Evolutionary conservation across 2,113 vertebrate genomes (phyloP), one percentile per base, ranked within the genome.

Genomic region (Oenanthe oenanthe): DNA sequence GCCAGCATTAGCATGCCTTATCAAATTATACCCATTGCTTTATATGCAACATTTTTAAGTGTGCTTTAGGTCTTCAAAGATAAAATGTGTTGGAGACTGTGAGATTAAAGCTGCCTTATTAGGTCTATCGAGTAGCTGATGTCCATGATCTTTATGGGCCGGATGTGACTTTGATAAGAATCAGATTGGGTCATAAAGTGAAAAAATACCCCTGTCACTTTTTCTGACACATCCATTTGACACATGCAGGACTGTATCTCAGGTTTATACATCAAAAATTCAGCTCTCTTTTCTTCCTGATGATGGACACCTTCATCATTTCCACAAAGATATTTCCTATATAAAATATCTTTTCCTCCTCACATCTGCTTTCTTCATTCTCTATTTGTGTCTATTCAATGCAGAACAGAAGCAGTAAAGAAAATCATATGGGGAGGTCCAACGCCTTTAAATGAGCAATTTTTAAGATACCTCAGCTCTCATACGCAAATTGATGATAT

Each of bases 201-300:
- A 95, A 95, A 95, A 95, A 96, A 93, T 85, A 66, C 81, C 81
- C 88, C 87, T 96, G 93, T 96, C 94, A 95, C 26, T 92, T 96
- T 96, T 96, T 85, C 71, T 96, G 95, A 95, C 95, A 91, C 75
- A 89, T 66, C 87, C 91, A 95, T 97, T 95, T 95, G 95, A 96
- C 93, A 96, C 68, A 51, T 12, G 26, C 87, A 78, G 79, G 80
- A 91, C 91, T 88, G 43, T 63, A 88, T 85, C 78, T 85, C 67
- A 62, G 84, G 70, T 93, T 95, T 92, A 95, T 93, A 88, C 51
- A 94, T 95, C 87, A 95, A 94, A 91, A 86, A 85, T 88, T 80
- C 89, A 85, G 34, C 66, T 94, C 58, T 4, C 89, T 95, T 95
- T 91, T 87, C 81, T 73, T 94, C 74, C 51, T 78, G 62, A 29